These are phyloP conservation scores for Spinibarbus caldwelli DNA, from an alignment of 2,797 vertebrate species.

Conservation along the genomic window DNA sequence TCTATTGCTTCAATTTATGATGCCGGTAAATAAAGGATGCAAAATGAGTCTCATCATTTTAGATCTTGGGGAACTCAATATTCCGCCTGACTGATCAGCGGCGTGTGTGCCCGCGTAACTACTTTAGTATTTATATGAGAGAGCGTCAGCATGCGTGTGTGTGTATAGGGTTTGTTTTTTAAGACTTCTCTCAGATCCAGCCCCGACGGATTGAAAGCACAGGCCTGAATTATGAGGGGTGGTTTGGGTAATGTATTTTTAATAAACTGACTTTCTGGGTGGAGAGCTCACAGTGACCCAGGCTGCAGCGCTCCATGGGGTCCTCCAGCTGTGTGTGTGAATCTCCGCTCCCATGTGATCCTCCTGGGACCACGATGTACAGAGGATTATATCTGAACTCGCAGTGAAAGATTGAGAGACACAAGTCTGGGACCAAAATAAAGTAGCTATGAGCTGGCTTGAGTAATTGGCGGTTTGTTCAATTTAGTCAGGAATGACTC, in stretches of 20 bases:
- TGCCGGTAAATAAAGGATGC: slow-evolving; percentile 52
- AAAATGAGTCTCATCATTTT: slow-evolving; percentile 48
- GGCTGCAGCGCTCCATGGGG: slow-evolving; percentile 37
- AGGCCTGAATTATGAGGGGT: slow-evolving; percentile 53
- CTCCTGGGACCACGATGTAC: slow-evolving; percentile 26
- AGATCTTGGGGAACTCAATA: slow-evolving; percentile 55
- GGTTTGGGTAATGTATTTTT: slow-evolving; percentile 59
- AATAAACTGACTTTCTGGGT: slow-evolving; percentile 56
- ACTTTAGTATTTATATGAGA: slow-evolving; percentile 20
- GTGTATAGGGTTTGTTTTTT: slow-evolving; percentile 31
- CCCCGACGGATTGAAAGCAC: slow-evolving; percentile 36
- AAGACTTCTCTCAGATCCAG: slow-evolving; percentile 29
- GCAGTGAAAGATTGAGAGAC: slow-evolving; percentile 14
- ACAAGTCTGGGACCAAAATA: slow-evolving; percentile 20
- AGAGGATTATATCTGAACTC: slow-evolving; percentile 51
- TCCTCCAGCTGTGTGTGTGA: slow-evolving; percentile 49
- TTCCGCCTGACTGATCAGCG: slow-evolving; percentile 57
- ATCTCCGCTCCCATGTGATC: slow-evolving; percentile 42
- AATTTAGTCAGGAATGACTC: background rate
- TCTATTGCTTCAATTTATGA: slow-evolving; percentile 54
- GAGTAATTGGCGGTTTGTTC: slow-evolving; percentile 8
- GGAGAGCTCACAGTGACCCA: slow-evolving; percentile 18
- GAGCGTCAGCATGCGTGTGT: slow-evolving; percentile 4
- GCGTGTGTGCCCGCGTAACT: slow-evolving; percentile 15
- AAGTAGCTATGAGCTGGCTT: background rate